Base-by-base conservation (phyloP, 2,888 invertebrate species). In the Doris montereyensis region DNA sequence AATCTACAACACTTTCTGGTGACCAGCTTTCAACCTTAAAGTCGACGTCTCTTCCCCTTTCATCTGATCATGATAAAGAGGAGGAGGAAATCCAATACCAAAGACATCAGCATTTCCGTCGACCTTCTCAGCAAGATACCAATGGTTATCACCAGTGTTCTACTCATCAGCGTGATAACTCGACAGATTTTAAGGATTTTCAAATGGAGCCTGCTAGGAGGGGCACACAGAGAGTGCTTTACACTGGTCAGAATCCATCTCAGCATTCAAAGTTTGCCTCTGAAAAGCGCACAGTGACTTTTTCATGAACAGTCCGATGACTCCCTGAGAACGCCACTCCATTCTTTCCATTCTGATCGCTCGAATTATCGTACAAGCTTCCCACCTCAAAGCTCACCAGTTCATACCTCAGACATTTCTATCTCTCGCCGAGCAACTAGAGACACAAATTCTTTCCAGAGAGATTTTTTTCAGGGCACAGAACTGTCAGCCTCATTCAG, bases 401-500 rank as follows among this genome's bases (percentile, higher is more conserved):
- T 32, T 32, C 57, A 60, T 21, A 28, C 62, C 10, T 62, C 41
- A 21, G 76, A 79, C 24, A 76, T 75, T 26, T 79, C 79, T 32
- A 1, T 79, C 10, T 79, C 79, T 13, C 57, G 79, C 21, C 58
- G 79, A 62, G 79, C 79, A 17, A 79, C 79, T 21, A 70, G 52
- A n/a, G 76, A 70, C 34, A 76, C 71, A 41, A 62, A 78, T 5
- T 65, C 58, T 17, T 35, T 77, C 8, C 85, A 84, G 58, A 81
- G 81, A 58, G 80, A 83, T 10, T 76, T 81, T 34, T 85, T 81
- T 58, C 81, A 81, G 1, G 86, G 86, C 28, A 85, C 86, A 8
- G 83, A 82, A 26, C 75, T 87, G 28, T 87, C 88, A 60, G 84
- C 85, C 2, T 88, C 88, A 5, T 82, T 88, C 13, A 88, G 88